Conservation (phyloP, 2,113 vertebrate species). For the Ophiodon elongatus region DNA sequence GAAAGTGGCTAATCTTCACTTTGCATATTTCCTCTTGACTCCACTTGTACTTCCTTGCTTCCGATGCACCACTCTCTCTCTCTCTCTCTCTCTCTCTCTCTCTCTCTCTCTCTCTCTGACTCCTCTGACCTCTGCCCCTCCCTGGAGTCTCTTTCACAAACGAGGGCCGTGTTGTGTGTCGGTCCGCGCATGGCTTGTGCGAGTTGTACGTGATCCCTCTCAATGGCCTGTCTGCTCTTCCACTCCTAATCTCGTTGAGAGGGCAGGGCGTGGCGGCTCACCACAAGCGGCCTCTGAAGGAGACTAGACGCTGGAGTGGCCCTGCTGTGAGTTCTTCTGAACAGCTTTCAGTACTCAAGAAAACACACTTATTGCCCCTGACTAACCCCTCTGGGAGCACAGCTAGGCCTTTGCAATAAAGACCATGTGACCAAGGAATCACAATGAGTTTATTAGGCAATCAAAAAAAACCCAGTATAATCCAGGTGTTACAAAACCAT, state of each 20-base stretch:
- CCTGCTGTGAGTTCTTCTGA: slow-evolving; percentile 6
- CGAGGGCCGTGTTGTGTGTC: not conserved
- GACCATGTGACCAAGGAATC: not conserved
- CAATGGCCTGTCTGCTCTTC: not conserved
- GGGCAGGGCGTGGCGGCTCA: slow-evolving; percentile 37
- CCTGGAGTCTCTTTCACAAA: slow-evolving; percentile 1
- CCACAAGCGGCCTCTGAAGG: slow-evolving; percentile 42
- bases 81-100: slow-evolving; percentile 23
- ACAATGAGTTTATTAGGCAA: not conserved
- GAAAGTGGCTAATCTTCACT: slow-evolving; percentile 55
- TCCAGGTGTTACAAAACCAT: not conserved
- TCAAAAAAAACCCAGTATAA: not conserved
- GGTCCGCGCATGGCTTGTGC: slow-evolving; percentile 18
- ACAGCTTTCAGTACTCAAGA: not conserved
- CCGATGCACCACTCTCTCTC: slow-evolving; percentile 11
- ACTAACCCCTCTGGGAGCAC: not conserved
- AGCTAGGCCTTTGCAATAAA: not conserved
- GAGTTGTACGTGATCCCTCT: slow-evolving; percentile 40
- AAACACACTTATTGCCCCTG: slow-evolving; percentile 1
- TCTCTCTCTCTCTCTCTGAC: slow-evolving; percentile 23
- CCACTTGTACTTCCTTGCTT: slow-evolving; percentile 4
- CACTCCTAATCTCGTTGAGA: slow-evolving; percentile 57
- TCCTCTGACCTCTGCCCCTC: slow-evolving; percentile 7
- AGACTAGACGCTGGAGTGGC: slow-evolving; percentile 40
- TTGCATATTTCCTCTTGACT: slow-evolving; percentile 35